Evolutionary conservation across 2,797 vertebrate species (phyloP).

Genomic region (Furcifer pardalis): DNA sequence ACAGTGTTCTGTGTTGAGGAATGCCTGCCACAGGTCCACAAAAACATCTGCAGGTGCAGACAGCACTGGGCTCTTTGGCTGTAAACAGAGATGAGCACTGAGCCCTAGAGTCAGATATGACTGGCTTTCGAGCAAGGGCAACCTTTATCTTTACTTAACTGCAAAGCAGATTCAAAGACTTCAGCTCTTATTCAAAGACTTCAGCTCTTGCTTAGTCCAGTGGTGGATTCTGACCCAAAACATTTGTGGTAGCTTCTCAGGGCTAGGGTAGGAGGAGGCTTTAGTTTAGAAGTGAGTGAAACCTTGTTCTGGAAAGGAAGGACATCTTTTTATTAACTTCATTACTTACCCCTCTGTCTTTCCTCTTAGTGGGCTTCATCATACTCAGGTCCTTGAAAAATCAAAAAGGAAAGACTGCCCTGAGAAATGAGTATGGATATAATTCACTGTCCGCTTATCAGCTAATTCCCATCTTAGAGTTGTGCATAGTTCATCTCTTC

Average conservation of each 20-base stretch:
- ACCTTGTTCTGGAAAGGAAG: too few species aligned
- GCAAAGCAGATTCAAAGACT: background rate
- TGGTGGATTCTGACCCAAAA: background rate
- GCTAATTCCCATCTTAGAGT: background rate
- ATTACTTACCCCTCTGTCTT: constrained; percentile 15
- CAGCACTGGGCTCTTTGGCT: too few species aligned
- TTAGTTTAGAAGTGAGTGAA: background rate
- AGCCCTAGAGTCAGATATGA: too few species aligned
- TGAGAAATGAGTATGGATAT: background rate
- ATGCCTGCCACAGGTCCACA: too few species aligned
- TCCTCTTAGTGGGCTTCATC: constrained; percentile 7
- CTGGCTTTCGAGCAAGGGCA: too few species aligned
- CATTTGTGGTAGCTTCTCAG: background rate
- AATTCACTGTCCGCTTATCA: background rate
- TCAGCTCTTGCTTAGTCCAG: background rate
- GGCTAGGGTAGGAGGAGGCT: background rate
- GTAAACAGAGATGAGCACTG: too few species aligned
- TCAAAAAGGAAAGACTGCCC: background rate
- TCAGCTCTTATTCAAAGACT: background rate
- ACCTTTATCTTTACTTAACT: too few species aligned
- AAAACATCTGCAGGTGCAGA: too few species aligned
- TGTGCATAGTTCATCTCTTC: background rate
- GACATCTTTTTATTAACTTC: background rate
- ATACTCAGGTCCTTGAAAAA: constrained; percentile 10
- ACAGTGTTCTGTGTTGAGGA: too few species aligned